Conservation (phyloP, 2,113 vertebrate species). For the Rutilus rutilus region DNA sequence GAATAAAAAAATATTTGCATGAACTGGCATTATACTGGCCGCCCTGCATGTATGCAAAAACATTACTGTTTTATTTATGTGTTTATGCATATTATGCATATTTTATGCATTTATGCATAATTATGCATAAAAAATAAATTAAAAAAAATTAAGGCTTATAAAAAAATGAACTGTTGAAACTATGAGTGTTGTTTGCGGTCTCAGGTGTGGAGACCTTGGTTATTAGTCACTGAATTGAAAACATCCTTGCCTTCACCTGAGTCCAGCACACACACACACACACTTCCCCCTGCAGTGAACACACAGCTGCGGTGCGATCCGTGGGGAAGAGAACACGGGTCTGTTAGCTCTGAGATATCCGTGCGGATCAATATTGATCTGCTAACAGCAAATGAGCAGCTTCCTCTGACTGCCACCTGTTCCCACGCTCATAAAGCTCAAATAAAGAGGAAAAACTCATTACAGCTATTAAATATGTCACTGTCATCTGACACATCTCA, state of each 20-base stretch:
- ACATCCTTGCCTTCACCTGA: conserved; percentile 21
- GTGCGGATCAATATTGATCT: conserved; percentile 78
- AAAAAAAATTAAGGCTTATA: background rate
- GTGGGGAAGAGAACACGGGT: conserved; percentile 3
- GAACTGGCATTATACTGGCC: background rate
- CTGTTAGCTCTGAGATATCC: conserved; percentile 46
- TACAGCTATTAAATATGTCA: background rate
- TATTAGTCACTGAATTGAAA: conserved; percentile 6
- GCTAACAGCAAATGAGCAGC: conserved; percentile 71
- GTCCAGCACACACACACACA: conserved; percentile 17
- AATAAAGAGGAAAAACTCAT: background rate
- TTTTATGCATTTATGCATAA: background rate
- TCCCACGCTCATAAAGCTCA: background rate
- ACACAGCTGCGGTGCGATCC: conserved; percentile 27
- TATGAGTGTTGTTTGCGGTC: background rate
- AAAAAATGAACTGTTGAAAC: background rate
- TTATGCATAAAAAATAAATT: background rate
- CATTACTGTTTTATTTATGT: background rate
- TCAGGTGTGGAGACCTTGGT: background rate
- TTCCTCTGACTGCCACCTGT: conserved; percentile 76
- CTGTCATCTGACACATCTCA: background rate
- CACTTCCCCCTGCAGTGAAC: background rate
- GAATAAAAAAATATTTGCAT: background rate
- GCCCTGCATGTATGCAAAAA: background rate
- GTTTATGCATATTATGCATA: background rate